Evolutionary conservation across 2,113 vertebrate species (phyloP), one percentile per base, ranked within the genome.

Genomic region (Notiomystis cincta): DNA sequence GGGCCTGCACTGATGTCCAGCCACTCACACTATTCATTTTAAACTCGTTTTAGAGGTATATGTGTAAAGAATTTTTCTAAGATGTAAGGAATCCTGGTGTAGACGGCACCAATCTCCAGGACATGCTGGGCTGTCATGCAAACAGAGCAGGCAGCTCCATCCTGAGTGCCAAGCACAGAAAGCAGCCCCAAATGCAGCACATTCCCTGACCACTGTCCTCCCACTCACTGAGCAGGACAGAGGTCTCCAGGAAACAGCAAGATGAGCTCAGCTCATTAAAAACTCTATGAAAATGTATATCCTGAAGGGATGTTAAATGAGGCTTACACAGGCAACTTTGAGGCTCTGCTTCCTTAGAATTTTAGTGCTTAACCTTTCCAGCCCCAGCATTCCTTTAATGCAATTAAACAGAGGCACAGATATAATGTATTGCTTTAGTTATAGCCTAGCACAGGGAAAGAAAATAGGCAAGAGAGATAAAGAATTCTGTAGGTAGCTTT

Each of bases 261-360:
- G 28, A 75, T 33, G 76, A 95, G 80, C 91, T 94, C 80, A 89
- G 94, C 90, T 95, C 95, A 95, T 96, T 95, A 96, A 96, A 96
- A 93, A 24, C 53, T 50, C 35, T 45, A 96, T 56, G 90, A 93
- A 96, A 96, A 95, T 61, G 69, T 51, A 23, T 92, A 64, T 93
- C 93, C 88, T 94, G 88, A 75, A 94, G 95, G 86, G 86, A 92
- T 93, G 79, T 92, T 94, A 94, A 95, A 96, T 96, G 94, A 95
- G 90, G 87, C 93, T 87, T 94, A 53, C 78, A 64, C 57, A 38
- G 93, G 69, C 79, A 87, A 87, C 90, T 92, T 61, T 48, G 65
- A 95, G 76, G 38, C 90, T 89, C 44, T 27, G 82, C 82, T 93
- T 90, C 82, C 93, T 95, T 79, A 82, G 92, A 93, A 96, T 93